phyloP scores from a whole-genome alignment of 1,140 invertebrate genomes.

The Eueides isabella region DNA sequence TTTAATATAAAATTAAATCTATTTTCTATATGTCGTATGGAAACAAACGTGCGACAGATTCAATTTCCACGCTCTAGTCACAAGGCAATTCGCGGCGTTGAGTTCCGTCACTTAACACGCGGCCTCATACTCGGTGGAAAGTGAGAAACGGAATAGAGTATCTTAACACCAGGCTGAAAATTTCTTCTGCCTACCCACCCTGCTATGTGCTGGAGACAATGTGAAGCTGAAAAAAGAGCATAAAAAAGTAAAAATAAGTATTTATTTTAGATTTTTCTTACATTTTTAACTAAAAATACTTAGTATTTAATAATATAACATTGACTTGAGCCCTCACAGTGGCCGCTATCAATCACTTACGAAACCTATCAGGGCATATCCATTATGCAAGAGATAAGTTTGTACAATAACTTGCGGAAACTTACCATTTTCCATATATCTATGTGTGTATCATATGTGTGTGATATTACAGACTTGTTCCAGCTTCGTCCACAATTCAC shows the following conservation, averaged over 20 bases:
- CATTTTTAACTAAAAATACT: background rate
- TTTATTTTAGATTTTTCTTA: no score
- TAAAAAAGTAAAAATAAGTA: no score
- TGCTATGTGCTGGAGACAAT: no score
- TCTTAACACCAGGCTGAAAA: background rate
- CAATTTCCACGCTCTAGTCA: no score
- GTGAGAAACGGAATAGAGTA: background rate
- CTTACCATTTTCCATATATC: slow-evolving; percentile 48
- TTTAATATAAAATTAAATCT: no score
- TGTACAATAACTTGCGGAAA: slow-evolving; percentile 65
- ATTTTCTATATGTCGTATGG: no score
- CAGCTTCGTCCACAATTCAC: background rate
- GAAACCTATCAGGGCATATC: slow-evolving; percentile 80
- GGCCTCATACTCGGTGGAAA: background rate
- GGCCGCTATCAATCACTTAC: slow-evolving; percentile 80
- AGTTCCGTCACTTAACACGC: background rate
- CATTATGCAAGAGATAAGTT: slow-evolving; percentile 80
- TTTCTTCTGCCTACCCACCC: no score
- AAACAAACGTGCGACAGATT: no score
- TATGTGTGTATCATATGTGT: slow-evolving; percentile 25
- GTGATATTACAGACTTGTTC: background rate
- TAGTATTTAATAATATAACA: slow-evolving; percentile 22
- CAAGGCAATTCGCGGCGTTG: background rate
- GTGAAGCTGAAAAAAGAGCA: no score
- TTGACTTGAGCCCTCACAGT: slow-evolving; percentile 40